These are phyloP conservation scores for Oreotragus oreotragus DNA, from an alignment of 2,113 vertebrate species.

Conservation along the genomic window DNA sequence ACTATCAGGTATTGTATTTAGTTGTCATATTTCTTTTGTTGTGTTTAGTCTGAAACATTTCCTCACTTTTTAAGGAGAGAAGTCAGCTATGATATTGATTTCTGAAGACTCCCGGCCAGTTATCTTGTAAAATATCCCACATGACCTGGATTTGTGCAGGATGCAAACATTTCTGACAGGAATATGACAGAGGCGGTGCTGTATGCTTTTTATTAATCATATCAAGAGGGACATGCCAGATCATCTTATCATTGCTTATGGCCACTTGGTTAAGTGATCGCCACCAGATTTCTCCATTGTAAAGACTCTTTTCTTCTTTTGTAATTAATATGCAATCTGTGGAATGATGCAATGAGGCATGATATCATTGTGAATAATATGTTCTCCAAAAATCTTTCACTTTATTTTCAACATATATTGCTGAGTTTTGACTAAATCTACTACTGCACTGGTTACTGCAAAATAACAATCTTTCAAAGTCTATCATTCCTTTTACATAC, in stretches of 20 bases:
- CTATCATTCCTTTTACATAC: background rate
- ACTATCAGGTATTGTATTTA: background rate
- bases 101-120: background rate
- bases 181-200: background rate
- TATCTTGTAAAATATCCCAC: background rate
- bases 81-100: background rate
- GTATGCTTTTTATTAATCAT: background rate
- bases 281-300: background rate
- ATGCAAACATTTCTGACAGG: background rate
- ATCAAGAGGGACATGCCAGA: background rate
- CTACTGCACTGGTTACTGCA: background rate
- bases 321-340: background rate
- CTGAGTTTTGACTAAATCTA: background rate
- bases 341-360: background rate
- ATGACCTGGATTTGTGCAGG: background rate
- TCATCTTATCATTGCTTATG: background rate
- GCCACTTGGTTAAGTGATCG: background rate
- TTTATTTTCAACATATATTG: background rate
- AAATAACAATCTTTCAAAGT: background rate
- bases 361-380: background rate
- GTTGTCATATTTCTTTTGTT: background rate
- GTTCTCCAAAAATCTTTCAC: slow-evolving; percentile 18
- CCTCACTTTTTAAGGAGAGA: background rate
- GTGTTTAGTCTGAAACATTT: background rate
- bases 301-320: background rate